phyloP scores from a whole-genome alignment of 2,113 vertebrate genomes.

The Panthera uncia region DNA sequence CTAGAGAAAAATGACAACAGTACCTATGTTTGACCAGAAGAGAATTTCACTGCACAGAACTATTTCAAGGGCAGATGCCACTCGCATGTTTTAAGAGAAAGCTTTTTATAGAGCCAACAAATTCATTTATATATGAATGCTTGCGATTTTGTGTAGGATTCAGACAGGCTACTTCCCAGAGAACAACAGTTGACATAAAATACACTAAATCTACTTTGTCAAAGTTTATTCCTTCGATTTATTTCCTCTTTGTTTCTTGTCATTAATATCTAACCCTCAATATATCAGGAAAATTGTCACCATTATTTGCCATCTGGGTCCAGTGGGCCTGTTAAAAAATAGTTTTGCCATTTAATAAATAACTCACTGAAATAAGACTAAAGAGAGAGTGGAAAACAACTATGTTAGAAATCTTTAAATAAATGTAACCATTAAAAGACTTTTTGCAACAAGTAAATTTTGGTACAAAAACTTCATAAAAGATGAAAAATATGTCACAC shows the following conservation, averaged over 20 bases:
- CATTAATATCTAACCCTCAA: neutral
- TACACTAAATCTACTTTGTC: neutral
- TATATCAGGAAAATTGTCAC: neutral
- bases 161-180: neutral
- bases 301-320: neutral
- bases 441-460: neutral
- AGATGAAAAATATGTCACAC: neutral
- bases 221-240: neutral
- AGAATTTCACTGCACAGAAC: neutral
- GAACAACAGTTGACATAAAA: neutral
- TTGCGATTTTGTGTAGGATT: neutral
- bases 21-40: neutral
- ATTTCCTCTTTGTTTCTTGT: neutral
- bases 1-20: neutral
- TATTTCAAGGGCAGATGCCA: neutral
- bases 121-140: neutral
- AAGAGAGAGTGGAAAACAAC: neutral
- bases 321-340: neutral
- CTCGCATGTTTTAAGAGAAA: neutral
- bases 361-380: neutral
- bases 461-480: neutral
- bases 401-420: neutral
- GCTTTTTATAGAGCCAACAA: neutral
- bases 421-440: neutral
- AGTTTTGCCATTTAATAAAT: conserved; percentile 28